Evolutionary conservation across 2,113 vertebrate species (phyloP).

Genomic region (Gasterosteus nipponicus): DNA sequence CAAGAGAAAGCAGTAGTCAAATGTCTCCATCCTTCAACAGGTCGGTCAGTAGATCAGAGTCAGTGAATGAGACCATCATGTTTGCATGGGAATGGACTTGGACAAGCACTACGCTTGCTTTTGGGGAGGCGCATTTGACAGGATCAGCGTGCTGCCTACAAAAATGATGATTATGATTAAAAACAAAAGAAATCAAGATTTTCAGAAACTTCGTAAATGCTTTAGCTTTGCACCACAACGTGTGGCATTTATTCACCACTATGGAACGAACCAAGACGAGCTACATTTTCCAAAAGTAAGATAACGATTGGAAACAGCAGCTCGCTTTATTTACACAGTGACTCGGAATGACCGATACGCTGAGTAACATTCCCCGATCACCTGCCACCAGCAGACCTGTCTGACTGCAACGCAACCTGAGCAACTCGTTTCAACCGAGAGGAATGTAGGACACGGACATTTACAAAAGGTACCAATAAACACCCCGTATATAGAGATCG

Average conservation of each 20-base stretch:
- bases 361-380: constrained; percentile 68
- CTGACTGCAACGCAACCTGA: constrained; percentile 64
- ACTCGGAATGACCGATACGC: constrained; percentile 23
- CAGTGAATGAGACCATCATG: neutral
- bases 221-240: too few relatives aligned
- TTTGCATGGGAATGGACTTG: neutral
- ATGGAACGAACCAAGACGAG: neutral
- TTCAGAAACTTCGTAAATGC: too few relatives aligned
- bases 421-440: constrained; percentile 69
- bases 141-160: neutral
- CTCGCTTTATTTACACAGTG: neutral
- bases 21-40: neutral
- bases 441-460: constrained; percentile 44
- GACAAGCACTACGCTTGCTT: neutral
- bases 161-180: neutral
- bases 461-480: neutral
- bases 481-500: neutral
- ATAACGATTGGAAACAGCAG: neutral
- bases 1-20: neutral
- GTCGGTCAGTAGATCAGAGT: neutral
- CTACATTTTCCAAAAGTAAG: neutral
- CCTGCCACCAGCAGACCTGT: constrained; percentile 59
- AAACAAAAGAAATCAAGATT: neutral
- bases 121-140: neutral
- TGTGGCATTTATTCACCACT: too few relatives aligned